Conservation (phyloP, 2,113 vertebrate species). For the Nettapus auritus region DNA sequence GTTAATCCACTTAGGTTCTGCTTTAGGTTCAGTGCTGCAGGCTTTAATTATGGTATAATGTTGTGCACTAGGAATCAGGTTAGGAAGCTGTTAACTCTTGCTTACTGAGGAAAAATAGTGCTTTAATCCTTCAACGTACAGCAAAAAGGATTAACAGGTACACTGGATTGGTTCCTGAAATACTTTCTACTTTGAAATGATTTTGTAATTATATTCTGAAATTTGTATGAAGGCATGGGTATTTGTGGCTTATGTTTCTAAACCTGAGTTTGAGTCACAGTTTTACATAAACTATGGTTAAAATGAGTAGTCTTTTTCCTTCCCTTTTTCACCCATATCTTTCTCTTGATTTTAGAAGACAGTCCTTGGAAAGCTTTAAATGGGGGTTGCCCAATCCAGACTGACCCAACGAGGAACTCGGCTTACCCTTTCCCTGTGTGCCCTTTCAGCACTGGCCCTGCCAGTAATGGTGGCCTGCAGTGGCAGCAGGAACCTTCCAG, state of each 20-base stretch:
- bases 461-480: constrained; percentile 43
- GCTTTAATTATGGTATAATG: neutral
- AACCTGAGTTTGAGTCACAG: neutral
- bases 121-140: neutral
- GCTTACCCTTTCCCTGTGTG: constrained; percentile 55
- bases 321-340: neutral
- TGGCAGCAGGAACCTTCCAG: constrained; percentile 68
- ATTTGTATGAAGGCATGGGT: neutral
- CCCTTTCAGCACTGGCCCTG: constrained; percentile 24
- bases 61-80: neutral
- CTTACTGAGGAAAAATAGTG: neutral
- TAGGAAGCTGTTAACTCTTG: neutral
- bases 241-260: neutral
- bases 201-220: neutral
- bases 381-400: constrained; percentile 58
- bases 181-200: neutral
- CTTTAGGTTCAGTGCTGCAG: neutral
- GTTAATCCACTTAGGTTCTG: neutral
- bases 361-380: constrained; percentile 73
- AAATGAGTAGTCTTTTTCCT: neutral
- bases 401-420: constrained; percentile 39
- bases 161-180: neutral
- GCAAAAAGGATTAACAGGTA: neutral
- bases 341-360: constrained; percentile 61
- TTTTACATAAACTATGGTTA: neutral